These are phyloP conservation scores for Caranx ignobilis DNA, from an alignment of 2,113 vertebrate species.

Conservation along the genomic window DNA sequence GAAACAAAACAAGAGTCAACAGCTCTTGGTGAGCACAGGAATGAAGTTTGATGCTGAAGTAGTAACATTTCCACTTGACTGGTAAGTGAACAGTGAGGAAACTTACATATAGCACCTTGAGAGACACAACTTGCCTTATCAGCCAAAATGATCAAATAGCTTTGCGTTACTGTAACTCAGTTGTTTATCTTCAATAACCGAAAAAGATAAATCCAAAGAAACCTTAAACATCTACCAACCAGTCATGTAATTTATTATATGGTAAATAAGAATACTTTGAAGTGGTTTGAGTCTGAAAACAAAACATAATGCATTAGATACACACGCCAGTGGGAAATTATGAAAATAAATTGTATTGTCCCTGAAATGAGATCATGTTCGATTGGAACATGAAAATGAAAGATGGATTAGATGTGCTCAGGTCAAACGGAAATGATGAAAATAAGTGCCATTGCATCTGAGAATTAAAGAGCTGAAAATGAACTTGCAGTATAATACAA, in stretches of 20 bases:
- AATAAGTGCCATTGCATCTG: conserved; percentile 32
- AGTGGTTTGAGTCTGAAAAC: conserved; percentile 22
- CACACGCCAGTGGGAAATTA: conserved; percentile 34
- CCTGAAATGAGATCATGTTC: conserved; percentile 30
- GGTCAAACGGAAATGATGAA: conserved; percentile 50
- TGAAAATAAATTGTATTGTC: conserved; percentile 43
- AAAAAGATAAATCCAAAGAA: conserved; percentile 33
- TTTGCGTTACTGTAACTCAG: conserved; percentile 29
- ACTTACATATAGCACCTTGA: conserved; percentile 21
- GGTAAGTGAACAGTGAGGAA: too few relatives aligned
- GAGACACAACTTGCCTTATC: conserved; percentile 63
- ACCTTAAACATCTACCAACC: conserved; percentile 12
- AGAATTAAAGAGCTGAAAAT: conserved; percentile 29
- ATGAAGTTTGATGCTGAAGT: too few relatives aligned
- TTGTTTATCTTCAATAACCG: conserved; percentile 5
- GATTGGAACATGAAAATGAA: conserved; percentile 9
- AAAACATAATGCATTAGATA: conserved; percentile 23
- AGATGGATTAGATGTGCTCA: conserved; percentile 44
- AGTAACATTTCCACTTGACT: too few relatives aligned
- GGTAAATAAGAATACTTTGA: conserved; percentile 22
- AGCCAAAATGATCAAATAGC: conserved; percentile 58
- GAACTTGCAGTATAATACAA: neutral
- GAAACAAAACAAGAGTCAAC: too few relatives aligned
- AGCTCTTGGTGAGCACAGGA: too few relatives aligned
- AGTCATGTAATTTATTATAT: conserved; percentile 25